Base-by-base conservation (phyloP, 2,113 vertebrate genomes). In the Malurus melanocephalus region DNA sequence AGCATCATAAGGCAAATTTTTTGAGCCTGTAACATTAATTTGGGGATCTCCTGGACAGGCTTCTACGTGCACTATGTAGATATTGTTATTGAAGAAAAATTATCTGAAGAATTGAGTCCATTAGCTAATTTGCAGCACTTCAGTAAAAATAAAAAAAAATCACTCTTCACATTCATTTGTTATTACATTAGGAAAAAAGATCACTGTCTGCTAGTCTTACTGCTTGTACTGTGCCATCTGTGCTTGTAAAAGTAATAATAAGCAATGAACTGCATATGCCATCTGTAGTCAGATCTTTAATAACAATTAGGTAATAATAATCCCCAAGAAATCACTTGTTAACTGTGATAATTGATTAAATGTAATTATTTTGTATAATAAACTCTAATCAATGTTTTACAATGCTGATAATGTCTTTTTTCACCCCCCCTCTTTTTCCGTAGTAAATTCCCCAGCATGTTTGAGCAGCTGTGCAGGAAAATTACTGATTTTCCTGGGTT, bases 161-260 rank as follows among this genome's bases (percentile, higher is more conserved):
- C 57, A 78, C 67, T 80, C 85, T 86, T 90, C 60, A 73, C 65
- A 83, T 92, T 95, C 40, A 88, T 93, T 86, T 94, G 38, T 83
- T 91, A 93, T 94, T 84, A 62, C 87, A 94, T 94, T 95, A 38
- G 88, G 86, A 74, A 52, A 89, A 95, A 96, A 95, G 75, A 96
- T 95, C 93, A 91, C 78, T 94, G n/a, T 91, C 92, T 92, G 83
- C 89, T 95, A 91, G 91, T 93, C 81, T 95, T 94, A 75, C 66
- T 92, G 93, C 94, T 94, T 93, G 89, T 93, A 88, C 82, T 67
- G 83, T 95, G 87, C 96, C 97, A 96, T 97, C 96, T 97, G 97
- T 95, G 93, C 95, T 95, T 96, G 88, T 94, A 96, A 95, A 96
- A 96, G 94, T 93, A 95, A 95, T 96, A 96, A 96, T 89, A 97